Evolutionary conservation across 2,113 vertebrate species (phyloP).

Genomic region (Orycteropus afer): DNA sequence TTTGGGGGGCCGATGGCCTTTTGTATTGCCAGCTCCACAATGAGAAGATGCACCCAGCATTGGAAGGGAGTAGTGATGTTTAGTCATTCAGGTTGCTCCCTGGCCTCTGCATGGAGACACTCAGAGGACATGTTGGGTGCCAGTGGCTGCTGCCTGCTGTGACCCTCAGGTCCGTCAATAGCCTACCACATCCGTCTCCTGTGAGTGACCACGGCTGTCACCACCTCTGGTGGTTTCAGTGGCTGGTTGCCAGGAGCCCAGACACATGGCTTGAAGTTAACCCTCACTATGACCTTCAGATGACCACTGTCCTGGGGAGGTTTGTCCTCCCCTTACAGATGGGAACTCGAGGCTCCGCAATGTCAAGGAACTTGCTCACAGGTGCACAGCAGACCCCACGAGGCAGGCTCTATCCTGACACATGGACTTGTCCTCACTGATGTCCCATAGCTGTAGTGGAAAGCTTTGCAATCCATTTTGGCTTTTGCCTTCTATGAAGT

Average conservation of each 20-base stretch:
- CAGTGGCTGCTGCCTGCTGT: background rate
- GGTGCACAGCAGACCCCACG: background rate
- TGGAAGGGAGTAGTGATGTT: background rate
- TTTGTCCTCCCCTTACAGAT: background rate
- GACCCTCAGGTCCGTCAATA: background rate
- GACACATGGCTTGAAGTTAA: no score
- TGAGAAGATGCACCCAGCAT: background rate
- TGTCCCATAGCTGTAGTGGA: background rate
- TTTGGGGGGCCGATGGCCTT: background rate
- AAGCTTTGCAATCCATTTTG: background rate
- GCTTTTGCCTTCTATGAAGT: background rate
- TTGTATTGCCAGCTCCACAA: no score
- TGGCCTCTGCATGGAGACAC: background rate
- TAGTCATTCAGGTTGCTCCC: background rate
- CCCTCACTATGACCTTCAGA: background rate
- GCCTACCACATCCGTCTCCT: background rate
- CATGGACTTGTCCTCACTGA: background rate
- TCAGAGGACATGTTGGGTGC: background rate
- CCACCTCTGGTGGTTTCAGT: background rate
- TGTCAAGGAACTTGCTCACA: background rate
- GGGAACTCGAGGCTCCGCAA: background rate
- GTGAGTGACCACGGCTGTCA: background rate
- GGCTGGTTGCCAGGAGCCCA: background rate
- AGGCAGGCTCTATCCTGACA: background rate
- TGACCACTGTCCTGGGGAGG: background rate